Evolutionary conservation across 1,140 invertebrate species (phyloP).

Genomic region (Dendroctonus valens): DNA sequence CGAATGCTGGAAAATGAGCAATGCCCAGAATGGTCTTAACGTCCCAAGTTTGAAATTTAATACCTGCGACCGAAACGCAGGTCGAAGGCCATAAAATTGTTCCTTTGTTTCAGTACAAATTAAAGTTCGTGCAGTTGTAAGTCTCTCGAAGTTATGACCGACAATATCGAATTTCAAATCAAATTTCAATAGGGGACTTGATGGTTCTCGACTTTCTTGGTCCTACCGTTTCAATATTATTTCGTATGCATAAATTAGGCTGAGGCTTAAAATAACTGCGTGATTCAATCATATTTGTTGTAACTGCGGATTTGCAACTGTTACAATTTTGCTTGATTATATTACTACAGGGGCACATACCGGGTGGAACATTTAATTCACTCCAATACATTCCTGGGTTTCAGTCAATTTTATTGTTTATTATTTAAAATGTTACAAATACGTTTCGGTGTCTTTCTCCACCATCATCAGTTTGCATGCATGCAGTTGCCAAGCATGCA

Average conservation of each 20-base stretch:
- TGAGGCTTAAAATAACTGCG: background rate
- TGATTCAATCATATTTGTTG: background rate
- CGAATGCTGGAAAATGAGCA: too few relatives aligned
- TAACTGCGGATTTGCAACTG: background rate
- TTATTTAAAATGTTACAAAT: too few relatives aligned
- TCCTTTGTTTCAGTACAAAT: background rate
- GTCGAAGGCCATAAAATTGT: background rate
- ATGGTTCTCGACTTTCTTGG: too few relatives aligned
- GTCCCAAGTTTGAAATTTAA: too few relatives aligned
- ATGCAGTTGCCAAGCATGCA: too few relatives aligned
- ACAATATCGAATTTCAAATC: slow-evolving; percentile 8
- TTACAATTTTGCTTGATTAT: background rate
- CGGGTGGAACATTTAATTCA: too few relatives aligned
- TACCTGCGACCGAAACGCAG: background rate
- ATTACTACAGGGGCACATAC: background rate
- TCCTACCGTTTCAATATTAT: background rate
- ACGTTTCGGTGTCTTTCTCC: too few relatives aligned
- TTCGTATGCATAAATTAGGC: background rate
- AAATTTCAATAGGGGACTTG: background rate
- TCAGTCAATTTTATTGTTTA: too few relatives aligned
- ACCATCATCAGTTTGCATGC: too few relatives aligned
- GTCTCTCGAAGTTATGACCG: background rate
- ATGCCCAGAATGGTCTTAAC: too few relatives aligned
- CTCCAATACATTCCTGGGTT: too few relatives aligned
- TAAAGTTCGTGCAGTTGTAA: background rate